Evolutionary conservation across 92 coral and sea anemone species (phyloP).

Genomic region (Pocillopora grandis): DNA sequence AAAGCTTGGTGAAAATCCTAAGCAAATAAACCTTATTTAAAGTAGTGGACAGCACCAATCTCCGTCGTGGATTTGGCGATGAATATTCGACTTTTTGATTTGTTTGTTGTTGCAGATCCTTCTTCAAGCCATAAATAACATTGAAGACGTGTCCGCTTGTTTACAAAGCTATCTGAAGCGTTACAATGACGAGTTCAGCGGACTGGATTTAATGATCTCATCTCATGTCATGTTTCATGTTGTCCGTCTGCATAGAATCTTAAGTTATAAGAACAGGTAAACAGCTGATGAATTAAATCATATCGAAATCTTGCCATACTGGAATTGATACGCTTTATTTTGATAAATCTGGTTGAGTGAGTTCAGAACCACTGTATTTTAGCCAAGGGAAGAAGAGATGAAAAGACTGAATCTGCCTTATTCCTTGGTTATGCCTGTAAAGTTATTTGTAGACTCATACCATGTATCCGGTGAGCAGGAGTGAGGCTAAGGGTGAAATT

Average conservation of each 20-base stretch:
- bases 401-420: too few species aligned
- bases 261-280: slow-evolving; percentile 92
- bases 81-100: background rate
- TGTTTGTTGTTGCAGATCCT: slow-evolving; percentile 14
- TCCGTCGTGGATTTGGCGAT: too few species aligned
- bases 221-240: slow-evolving; percentile 90
- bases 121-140: slow-evolving; percentile 73
- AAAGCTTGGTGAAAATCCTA: too few species aligned
- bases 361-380: too few species aligned
- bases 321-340: background rate
- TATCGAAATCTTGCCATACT: background rate
- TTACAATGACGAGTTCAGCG: slow-evolving; percentile 87
- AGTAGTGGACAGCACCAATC: too few species aligned
- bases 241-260: slow-evolving; percentile 87
- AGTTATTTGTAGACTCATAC: too few species aligned
- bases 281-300: background rate
- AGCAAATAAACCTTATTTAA: too few species aligned
- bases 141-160: slow-evolving; percentile 83
- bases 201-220: slow-evolving; percentile 84
- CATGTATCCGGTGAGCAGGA: too few species aligned
- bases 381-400: too few species aligned
- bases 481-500: too few species aligned
- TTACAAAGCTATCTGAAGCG: slow-evolving; percentile 81
- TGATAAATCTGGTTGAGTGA: too few species aligned
- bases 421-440: too few species aligned